Evolutionary conservation across 2,888 invertebrate genomes (phyloP).

Genomic region (Campopleginae sp.): DNA sequence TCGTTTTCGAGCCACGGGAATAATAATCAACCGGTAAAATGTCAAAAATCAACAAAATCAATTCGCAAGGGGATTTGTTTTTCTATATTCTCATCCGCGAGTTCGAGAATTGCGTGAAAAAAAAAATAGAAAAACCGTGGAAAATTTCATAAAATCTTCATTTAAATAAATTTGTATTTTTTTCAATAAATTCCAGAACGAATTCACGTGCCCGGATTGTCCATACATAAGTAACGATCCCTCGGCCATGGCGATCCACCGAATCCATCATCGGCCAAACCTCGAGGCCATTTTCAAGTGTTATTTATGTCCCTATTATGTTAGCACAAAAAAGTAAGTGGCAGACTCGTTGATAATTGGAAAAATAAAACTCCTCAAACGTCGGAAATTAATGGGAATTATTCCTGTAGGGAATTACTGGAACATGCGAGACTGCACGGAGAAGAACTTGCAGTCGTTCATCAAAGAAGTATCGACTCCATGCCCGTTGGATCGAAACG

Average conservation of each 20-base stretch:
- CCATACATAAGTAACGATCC: slow-evolving; percentile 89
- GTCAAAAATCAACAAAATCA: no score
- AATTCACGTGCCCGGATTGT: slow-evolving; percentile 88
- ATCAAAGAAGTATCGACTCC: slow-evolving; percentile 76
- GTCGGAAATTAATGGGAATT: slow-evolving; percentile 76
- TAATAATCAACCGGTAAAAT: no score
- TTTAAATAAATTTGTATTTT: background rate
- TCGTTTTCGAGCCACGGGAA: no score
- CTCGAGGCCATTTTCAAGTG: slow-evolving; percentile 91
- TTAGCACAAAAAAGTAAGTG: slow-evolving; percentile 89
- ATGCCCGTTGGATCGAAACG: slow-evolving; percentile 68
- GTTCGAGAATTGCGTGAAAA: no score
- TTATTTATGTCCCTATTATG: slow-evolving; percentile 92
- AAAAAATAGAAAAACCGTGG: no score
- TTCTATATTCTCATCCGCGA: no score
- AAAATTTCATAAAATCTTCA: background rate
- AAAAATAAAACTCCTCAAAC: background rate
- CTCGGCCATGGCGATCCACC: slow-evolving; percentile 87
- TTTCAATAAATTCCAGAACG: slow-evolving; percentile 69
- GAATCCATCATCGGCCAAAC: slow-evolving; percentile 89
- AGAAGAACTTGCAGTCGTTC: slow-evolving; percentile 81
- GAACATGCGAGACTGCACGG: slow-evolving; percentile 81
- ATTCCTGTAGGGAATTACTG: slow-evolving; percentile 80
- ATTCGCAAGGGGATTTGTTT: no score
- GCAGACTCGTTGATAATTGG: background rate